phyloP scores from a whole-genome alignment of 2,797 vertebrate genomes.

The Typhlichthys subterraneus region DNA sequence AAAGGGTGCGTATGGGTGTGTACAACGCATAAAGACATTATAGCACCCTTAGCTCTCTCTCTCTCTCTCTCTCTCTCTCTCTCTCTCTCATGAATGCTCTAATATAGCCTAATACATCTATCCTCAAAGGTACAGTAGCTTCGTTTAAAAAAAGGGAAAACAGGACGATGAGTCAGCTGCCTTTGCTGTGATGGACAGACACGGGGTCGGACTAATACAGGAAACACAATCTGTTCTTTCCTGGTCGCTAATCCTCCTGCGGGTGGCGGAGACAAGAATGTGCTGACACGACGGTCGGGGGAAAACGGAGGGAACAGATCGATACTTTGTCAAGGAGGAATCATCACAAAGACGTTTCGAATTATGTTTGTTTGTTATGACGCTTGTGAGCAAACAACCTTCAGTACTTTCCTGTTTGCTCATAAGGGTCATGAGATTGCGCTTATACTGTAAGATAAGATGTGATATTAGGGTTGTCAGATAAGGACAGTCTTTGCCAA shows the following conservation, averaged over 20 bases:
- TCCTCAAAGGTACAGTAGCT: neutral
- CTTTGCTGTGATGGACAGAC: conserved; percentile 25
- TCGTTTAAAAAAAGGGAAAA: neutral
- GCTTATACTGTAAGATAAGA: too few species aligned
- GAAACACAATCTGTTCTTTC: conserved; percentile 37
- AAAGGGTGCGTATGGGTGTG: conserved; percentile 48
- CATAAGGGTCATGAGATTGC: too few species aligned
- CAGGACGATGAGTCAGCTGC: conserved; percentile 23
- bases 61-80: conserved; percentile 4
- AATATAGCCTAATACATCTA: neutral
- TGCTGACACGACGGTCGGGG: conserved; percentile 26
- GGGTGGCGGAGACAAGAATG: conserved; percentile 12
- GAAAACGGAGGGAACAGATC: conserved; percentile 17
- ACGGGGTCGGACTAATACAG: conserved; percentile 18
- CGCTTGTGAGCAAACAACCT: conserved; percentile 11
- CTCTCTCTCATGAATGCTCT: conserved; percentile 4
- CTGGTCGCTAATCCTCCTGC: conserved; percentile 28
- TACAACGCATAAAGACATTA: conserved; percentile 5
- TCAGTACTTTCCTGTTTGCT: too few species aligned
- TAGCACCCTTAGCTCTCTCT: conserved; percentile 18
- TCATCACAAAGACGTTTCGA: neutral
- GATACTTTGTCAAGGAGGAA: conserved; percentile 40
- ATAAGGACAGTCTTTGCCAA: too few species aligned
- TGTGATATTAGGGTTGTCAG: too few species aligned
- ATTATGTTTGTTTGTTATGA: neutral